Conservation (phyloP, 2,113 vertebrate species). For the Eleginops maclovinus region DNA sequence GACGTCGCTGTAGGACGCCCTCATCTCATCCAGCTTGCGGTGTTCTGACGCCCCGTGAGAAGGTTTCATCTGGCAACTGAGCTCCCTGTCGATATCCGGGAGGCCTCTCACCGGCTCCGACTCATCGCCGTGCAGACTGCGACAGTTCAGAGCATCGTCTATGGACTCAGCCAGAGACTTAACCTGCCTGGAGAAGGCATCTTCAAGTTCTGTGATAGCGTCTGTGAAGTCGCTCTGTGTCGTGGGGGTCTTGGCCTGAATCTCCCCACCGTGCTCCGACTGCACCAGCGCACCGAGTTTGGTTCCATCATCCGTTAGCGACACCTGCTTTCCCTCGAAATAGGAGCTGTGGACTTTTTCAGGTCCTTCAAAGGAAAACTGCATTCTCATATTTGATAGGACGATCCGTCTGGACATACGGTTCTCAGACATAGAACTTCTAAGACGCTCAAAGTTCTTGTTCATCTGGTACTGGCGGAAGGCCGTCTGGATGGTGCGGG, state of each 20-base stretch:
- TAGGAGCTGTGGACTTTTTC: conserved; percentile 98
- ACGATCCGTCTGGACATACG: conserved; percentile 98
- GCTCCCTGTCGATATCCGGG: conserved; percentile 84
- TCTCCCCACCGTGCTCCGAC: conserved; percentile 85
- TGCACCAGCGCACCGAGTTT: conserved; percentile 88
- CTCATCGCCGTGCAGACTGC: conserved; percentile 91
- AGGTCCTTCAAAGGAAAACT: conserved; percentile 99
- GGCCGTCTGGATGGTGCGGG: conserved; percentile 97
- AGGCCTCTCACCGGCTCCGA: conserved; percentile 78
- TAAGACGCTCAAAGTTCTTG: conserved; percentile 96
- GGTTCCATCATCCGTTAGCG: conserved; percentile 89
- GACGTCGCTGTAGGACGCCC: conserved; percentile 95
- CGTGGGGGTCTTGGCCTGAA: conserved; percentile 85
- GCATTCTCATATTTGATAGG: conserved; percentile 99
- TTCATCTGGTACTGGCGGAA: conserved; percentile 99
- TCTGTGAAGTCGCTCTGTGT: conserved; percentile 90
- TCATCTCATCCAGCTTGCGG: conserved; percentile 94
- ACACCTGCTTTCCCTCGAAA: conserved; percentile 96
- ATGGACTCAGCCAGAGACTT: conserved; percentile 98
- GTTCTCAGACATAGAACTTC: conserved; percentile 99
- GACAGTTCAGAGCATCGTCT: conserved; percentile 95
- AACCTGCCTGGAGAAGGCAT: conserved; percentile 96
- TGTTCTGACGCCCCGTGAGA: conserved; percentile 83
- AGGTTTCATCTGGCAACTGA: conserved; percentile 81
- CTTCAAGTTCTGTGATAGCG: conserved; percentile 96